A percentile compares a stretch with the other conserved stretches of the same genome.
phyloP scores from a whole-genome alignment of 2,113 vertebrate species.

The Lepisosteus osseus region DNA sequence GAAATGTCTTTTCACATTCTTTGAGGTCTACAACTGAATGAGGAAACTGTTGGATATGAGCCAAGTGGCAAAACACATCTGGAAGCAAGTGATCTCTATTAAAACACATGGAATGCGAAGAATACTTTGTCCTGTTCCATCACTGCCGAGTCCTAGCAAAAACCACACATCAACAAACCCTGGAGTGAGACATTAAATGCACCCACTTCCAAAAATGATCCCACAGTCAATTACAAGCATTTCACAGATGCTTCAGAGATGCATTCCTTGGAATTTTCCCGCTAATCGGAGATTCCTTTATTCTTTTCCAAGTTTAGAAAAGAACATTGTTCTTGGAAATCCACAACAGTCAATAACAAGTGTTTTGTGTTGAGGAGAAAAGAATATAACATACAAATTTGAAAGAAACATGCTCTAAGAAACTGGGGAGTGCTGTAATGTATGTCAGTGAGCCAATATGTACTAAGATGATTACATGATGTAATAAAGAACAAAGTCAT shows the following conservation, averaged over 20 bases:
- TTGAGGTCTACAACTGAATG: conserved; percentile 22
- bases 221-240: no score
- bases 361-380: conserved; percentile 30
- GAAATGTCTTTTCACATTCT: conserved; percentile 37
- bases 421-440: no score
- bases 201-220: no score
- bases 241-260: background rate
- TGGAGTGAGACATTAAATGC: no score
- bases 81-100: conserved; percentile 52
- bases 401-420: background rate
- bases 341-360: conserved; percentile 36
- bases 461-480: no score
- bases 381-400: conserved; percentile 19
- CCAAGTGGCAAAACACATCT: conserved; percentile 51
- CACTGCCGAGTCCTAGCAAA: background rate
- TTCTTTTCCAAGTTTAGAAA: background rate
- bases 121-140: conserved; percentile 23
- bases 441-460: no score
- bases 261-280: background rate
- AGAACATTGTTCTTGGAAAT: background rate
- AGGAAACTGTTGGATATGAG: conserved; percentile 21
- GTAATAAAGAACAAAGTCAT: no score
- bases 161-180: no score
- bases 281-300: background rate
- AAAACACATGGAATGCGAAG: conserved; percentile 37